phyloP scores from a whole-genome alignment of 2,113 vertebrate genomes.

The Poeciliopsis prolifica region DNA sequence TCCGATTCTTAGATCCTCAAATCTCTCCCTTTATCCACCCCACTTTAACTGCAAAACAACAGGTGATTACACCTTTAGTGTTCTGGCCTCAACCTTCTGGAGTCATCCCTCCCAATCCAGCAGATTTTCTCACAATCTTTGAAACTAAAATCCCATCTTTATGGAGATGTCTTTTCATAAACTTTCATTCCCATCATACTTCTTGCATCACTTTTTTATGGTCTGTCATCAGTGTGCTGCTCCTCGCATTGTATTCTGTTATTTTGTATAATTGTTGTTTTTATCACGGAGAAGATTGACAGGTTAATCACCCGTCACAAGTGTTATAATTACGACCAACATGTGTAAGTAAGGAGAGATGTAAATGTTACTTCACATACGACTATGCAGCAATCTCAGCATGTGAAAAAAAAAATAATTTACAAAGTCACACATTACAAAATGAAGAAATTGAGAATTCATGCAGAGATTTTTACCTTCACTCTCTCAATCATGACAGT shows the following conservation, averaged over 20 bases:
- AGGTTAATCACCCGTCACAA: not conserved
- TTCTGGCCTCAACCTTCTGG: not conserved
- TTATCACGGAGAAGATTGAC: not conserved
- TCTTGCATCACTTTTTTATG: not conserved
- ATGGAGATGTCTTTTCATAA: not conserved
- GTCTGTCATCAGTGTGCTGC: not conserved
- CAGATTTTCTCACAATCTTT: conserved; percentile 7
- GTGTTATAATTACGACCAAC: not conserved
- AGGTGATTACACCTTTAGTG: not conserved
- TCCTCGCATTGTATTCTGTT: not conserved
- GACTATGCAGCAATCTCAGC: not conserved
- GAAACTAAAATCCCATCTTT: not conserved
- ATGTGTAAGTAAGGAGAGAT: not conserved
- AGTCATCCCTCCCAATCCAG: not conserved
- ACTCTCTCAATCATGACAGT: not conserved
- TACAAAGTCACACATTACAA: not conserved
- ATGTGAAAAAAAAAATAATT: not conserved
- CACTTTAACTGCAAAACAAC: conserved; percentile 1
- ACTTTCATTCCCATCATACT: not conserved
- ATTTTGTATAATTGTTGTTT: not conserved
- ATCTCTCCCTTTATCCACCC: not conserved
- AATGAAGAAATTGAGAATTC: not conserved
- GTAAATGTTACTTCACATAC: not conserved
- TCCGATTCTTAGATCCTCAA: conserved; percentile 5
- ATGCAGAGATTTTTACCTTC: no score